These are phyloP conservation scores for Atta texana DNA, from an alignment of 1,140 invertebrate genomes.

Conservation along the genomic window DNA sequence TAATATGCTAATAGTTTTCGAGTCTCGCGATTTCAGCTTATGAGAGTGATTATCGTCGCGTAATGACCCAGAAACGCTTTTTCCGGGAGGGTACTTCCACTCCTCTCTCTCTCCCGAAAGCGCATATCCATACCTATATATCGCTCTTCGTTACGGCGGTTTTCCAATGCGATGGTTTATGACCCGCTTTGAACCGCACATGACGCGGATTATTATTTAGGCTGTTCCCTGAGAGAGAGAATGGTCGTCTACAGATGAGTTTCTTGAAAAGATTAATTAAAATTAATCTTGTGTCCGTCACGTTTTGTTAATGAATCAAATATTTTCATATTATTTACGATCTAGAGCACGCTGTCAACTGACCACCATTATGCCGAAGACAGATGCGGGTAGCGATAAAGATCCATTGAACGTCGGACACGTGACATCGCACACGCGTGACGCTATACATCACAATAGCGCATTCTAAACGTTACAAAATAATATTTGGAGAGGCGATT, in stretches of 20 bases:
- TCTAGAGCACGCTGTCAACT: not conserved
- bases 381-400: constrained; percentile 72
- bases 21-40: constrained; percentile 86
- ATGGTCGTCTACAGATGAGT: not conserved
- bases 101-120: not conserved
- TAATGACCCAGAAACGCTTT: constrained; percentile 87
- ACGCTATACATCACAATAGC: constrained; percentile 36
- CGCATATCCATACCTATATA: not conserved
- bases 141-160: constrained; percentile 49
- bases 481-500: constrained; percentile 24
- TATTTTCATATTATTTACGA: constrained; percentile 58
- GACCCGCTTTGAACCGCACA: constrained; percentile 36
- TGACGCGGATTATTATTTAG: constrained; percentile 13
- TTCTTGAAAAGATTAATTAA: constrained; percentile 21
- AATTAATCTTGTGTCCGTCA: constrained; percentile 50
- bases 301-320: constrained; percentile 52
- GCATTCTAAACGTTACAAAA: constrained; percentile 45
- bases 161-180: constrained; percentile 65
- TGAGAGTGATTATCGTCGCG: constrained; percentile 85
- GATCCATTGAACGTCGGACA: constrained; percentile 63
- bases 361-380: constrained; percentile 32
- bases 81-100: constrained; percentile 84
- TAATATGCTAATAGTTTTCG: constrained; percentile 87
- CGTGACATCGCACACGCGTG: constrained; percentile 66
- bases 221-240: not conserved